These are phyloP conservation scores for Grapholita molesta DNA, from an alignment of 1,140 invertebrate species.

Conservation along the genomic window DNA sequence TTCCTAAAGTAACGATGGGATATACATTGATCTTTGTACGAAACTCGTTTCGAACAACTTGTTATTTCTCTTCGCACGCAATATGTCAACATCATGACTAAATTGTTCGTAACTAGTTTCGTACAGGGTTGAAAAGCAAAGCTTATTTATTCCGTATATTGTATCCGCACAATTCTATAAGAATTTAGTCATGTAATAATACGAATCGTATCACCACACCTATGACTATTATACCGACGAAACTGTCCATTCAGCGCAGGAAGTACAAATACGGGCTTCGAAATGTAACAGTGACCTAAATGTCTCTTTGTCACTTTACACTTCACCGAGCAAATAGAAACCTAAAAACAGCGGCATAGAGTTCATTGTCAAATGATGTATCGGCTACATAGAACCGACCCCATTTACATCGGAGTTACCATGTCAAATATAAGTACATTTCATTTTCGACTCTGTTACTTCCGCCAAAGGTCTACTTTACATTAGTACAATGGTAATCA, in stretches of 20 bases:
- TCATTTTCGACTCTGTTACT: background rate
- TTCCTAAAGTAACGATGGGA: no score
- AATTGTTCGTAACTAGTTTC: no score
- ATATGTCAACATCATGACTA: no score
- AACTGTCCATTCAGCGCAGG: conserved; percentile 4
- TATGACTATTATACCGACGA: background rate
- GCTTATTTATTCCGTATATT: no score
- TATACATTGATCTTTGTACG: no score
- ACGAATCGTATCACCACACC: background rate
- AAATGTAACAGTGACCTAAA: conserved; percentile 17
- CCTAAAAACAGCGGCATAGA: background rate
- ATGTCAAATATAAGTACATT: background rate
- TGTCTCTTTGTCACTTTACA: background rate
- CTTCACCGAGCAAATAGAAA: background rate
- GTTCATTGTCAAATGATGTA: background rate
- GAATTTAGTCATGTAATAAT: background rate
- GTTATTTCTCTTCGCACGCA: no score
- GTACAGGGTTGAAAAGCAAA: no score
- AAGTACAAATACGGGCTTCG: conserved; percentile 6
- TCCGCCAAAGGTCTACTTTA: background rate
- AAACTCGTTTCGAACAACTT: no score
- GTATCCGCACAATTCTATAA: no score
- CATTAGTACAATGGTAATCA: background rate
- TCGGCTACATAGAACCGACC: background rate
- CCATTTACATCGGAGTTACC: background rate